These are phyloP conservation scores for Darevskia nairensis DNA, from an alignment of 2,797 vertebrate genomes.

Conservation along the genomic window DNA sequence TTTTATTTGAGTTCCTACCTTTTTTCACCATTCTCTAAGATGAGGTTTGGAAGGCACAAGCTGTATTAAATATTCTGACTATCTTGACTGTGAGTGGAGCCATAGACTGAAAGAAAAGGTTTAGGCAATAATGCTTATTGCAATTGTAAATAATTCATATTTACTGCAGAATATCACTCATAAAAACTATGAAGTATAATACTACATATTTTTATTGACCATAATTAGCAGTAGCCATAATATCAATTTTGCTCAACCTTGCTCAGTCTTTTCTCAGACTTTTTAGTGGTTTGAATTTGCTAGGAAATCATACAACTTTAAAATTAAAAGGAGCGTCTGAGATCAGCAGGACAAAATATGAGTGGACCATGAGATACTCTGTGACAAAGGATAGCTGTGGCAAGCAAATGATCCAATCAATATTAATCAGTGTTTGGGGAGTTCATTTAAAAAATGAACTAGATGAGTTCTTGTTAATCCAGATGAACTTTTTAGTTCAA, in stretches of 20 bases:
- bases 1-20: not conserved
- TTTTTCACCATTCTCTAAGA: not conserved
- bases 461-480: too few species aligned
- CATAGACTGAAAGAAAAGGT: not conserved
- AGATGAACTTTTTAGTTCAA: too few species aligned
- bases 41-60: not conserved
- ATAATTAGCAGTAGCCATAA: not conserved
- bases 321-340: not conserved
- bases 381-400: not conserved
- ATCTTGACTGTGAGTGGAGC: not conserved
- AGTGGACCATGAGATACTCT: not conserved
- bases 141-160: not conserved
- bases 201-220: not conserved
- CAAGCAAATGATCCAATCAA: not conserved
- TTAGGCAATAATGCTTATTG: not conserved
- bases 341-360: too few species aligned
- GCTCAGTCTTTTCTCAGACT: not conserved
- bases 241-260: not conserved
- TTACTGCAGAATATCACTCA: not conserved
- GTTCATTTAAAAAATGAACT: too few species aligned
- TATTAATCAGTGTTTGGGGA: too few species aligned
- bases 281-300: not conserved
- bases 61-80: not conserved
- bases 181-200: not conserved
- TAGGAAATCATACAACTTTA: not conserved